Conservation (phyloP, 2,888 invertebrate species). For the Sinelater perroti region DNA sequence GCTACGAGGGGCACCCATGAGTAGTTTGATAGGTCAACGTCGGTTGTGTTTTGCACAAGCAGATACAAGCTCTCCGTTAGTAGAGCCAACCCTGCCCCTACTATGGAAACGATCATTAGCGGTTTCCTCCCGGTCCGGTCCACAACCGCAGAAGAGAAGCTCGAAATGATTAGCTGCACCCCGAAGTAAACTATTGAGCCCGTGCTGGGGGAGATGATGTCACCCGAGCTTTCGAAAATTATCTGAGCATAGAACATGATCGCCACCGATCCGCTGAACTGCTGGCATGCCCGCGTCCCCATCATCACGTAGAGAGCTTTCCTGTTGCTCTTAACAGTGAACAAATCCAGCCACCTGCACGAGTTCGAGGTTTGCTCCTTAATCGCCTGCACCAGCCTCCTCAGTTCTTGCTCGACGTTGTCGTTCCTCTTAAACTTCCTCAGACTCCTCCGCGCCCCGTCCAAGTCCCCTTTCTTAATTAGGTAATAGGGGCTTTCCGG, state of each 20-base stretch:
- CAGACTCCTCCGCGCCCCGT: background rate
- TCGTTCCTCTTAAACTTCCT: background rate
- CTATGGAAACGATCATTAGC: background rate
- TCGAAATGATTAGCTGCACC: background rate
- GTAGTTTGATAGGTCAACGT: conserved; percentile 32
- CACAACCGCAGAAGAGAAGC: background rate
- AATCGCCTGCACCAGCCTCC: background rate
- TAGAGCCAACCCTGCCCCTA: background rate
- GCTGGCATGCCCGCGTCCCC: background rate
- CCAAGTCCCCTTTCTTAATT: conserved; percentile 1
- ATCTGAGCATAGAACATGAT: conserved; percentile 1
- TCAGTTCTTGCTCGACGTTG: background rate
- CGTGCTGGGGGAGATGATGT: background rate
- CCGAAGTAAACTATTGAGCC: background rate
- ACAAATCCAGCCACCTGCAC: background rate
- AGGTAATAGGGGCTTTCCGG: conserved; percentile 6
- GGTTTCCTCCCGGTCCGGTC: conserved; percentile 6
- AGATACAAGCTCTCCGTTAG: background rate
- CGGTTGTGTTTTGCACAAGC: background rate
- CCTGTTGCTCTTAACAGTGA: conserved; percentile 4
- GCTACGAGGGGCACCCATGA: conserved; percentile 59
- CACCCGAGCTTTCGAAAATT: conserved; percentile 2
- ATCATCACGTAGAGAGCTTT: background rate
- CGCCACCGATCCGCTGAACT: background rate
- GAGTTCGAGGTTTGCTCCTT: background rate